These are phyloP conservation scores for Peucedramus taeniatus DNA, from an alignment of 2,113 vertebrate species.

Conservation along the genomic window DNA sequence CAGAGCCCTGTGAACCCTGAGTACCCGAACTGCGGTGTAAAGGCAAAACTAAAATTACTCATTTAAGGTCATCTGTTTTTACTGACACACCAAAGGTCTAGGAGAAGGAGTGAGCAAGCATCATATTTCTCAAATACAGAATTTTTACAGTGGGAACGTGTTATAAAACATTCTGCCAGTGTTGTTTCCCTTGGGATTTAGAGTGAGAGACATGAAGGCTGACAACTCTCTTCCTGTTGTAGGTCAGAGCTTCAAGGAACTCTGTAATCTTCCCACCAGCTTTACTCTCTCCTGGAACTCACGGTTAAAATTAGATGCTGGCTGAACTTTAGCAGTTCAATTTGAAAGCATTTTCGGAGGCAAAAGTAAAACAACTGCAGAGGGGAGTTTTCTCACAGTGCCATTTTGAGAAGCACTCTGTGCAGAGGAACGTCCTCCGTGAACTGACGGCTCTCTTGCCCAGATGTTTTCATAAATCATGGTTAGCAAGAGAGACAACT, in stretches of 20 bases:
- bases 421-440: conserved; percentile 35
- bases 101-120: conserved; percentile 63
- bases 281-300: conserved; percentile 81
- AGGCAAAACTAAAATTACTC: conserved; percentile 63
- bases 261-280: conserved; percentile 95
- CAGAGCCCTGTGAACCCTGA: conserved; percentile 52
- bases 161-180: conserved; percentile 86
- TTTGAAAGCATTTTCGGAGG: conserved; percentile 73
- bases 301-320: conserved; percentile 84
- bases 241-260: conserved; percentile 91
- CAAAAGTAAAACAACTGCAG: conserved; percentile 66
- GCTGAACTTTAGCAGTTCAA: conserved; percentile 79
- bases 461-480: not conserved
- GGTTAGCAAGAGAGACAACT: not conserved
- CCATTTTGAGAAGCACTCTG: conserved; percentile 67
- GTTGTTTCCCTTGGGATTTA: conserved; percentile 85
- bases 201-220: conserved; percentile 80
- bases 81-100: conserved; percentile 50
- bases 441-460: conserved; percentile 13
- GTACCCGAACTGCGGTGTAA: conserved; percentile 19
- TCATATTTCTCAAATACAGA: conserved; percentile 73
- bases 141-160: conserved; percentile 88
- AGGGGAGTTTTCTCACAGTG: conserved; percentile 77
- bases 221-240: conserved; percentile 88
- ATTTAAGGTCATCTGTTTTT: conserved; percentile 66